Evolutionary conservation across 1,140 invertebrate genomes (phyloP).

Genomic region (Heterodera schachtii): DNA sequence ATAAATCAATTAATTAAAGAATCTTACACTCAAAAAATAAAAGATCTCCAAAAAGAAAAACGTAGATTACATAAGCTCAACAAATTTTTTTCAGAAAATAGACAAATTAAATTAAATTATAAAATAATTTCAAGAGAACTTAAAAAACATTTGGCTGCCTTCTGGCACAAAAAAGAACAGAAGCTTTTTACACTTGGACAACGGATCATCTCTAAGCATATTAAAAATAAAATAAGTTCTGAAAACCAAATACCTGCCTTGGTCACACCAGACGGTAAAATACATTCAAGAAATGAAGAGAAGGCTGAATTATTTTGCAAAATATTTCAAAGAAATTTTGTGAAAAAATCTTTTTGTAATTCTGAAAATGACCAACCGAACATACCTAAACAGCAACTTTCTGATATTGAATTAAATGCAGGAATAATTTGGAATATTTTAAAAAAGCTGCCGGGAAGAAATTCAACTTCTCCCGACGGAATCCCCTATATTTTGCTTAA

Average conservation of each 20-base stretch:
- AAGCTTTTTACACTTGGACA: neutral
- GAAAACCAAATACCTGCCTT: neutral
- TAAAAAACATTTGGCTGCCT: too few relatives aligned
- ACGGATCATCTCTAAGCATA: neutral
- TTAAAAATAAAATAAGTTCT: neutral
- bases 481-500: conserved; percentile 19
- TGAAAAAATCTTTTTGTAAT: neutral
- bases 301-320: conserved; percentile 13
- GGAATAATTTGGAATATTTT: neutral
- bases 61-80: conserved; percentile 3
- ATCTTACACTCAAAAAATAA: neutral
- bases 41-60: neutral
- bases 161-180: neutral
- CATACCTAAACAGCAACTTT: neutral
- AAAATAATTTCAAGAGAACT: neutral
- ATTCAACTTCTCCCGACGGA: conserved; percentile 23
- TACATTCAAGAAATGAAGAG: neutral
- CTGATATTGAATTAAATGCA: conserved; percentile 1
- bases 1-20: neutral
- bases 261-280: neutral
- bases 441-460: conserved; percentile 3
- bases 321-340: conserved; percentile 6
- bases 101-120: neutral
- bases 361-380: neutral
- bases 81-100: neutral